A percentile compares a stretch with the other conserved stretches of the same genome.
Evolutionary conservation across 92 coral and sea anemone genomes (phyloP).

Genomic region (Bergia sp.): DNA sequence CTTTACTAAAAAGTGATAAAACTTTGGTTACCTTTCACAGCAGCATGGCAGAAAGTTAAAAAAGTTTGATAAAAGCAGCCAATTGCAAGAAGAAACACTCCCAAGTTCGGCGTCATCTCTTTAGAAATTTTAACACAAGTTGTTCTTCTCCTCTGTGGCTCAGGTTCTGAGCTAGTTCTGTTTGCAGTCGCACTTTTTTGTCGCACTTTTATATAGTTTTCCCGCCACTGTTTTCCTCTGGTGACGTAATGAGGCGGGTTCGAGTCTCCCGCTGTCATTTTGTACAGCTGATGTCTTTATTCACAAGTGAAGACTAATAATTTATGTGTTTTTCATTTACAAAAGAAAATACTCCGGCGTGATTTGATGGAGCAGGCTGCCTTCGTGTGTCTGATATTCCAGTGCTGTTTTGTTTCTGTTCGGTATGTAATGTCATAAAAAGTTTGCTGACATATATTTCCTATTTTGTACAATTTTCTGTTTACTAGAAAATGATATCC

Average conservation of each 20-base stretch:
- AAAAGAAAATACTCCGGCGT: neutral
- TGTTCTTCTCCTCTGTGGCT: neutral
- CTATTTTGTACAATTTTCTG: neutral
- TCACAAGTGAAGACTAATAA: too few species aligned
- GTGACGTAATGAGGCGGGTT: slow-evolving; percentile 11
- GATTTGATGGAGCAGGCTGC: neutral
- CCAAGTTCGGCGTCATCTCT: neutral
- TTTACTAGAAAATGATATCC: neutral
- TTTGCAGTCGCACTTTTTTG: neutral
- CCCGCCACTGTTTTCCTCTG: neutral
- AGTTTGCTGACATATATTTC: neutral
- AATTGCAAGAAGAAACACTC: neutral
- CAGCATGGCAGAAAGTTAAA: slow-evolving; percentile 2
- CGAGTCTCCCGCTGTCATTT: neutral
- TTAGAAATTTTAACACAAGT: neutral
- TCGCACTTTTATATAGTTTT: neutral
- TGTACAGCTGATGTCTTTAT: too few species aligned
- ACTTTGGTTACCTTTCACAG: slow-evolving; percentile 14
- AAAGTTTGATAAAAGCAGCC: slow-evolving; percentile 6
- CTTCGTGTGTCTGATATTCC: neutral
- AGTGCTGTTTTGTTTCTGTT: neutral
- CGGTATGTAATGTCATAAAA: neutral
- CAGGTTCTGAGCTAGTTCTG: neutral
- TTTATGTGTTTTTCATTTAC: too few species aligned
- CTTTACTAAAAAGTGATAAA: neutral